Evolutionary conservation across 2,888 invertebrate genomes (phyloP), one percentile per base, ranked within the genome.

Genomic region (Perizoma affinitatum): DNA sequence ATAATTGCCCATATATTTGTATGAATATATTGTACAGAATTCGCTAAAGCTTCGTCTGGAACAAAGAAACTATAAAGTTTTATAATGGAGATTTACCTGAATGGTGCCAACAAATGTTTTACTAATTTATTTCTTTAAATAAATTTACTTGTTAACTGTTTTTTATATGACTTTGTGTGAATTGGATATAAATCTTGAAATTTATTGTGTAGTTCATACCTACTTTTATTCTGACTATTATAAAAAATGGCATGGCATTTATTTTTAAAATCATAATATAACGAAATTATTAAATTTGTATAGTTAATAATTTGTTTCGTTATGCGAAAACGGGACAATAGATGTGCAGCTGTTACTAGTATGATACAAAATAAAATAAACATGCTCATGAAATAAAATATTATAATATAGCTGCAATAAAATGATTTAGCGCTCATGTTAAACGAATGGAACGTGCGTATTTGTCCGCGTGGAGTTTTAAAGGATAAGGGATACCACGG

Each of bases 241-340:
- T 22, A 22, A 22, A 22, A n/a, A n/a, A n/a, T n/a, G n/a, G n/a
- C n/a, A n/a, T n/a, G n/a, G n/a, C n/a, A n/a, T n/a, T n/a, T n/a
- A n/a, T n/a, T n/a, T n/a, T n/a, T n/a, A n/a, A n/a, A n/a, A n/a
- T n/a, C n/a, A n/a, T 22, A 22, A 22, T 42, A 0, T 42, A n/a
- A 42, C 10, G 10, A 10, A 42, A 42, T 42, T 3, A n/a, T 22
- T 34, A 11, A 11, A 63, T 58, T 58, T 52, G 47, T 58, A 63
- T 58, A 51, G 50, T 42, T 54, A 62, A 62, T 61, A 54, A 0
- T 42, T 11, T 38, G 36, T 58, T 58, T 52, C 5, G 42, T 40
- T 36, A 38, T 54, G 44, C 10, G 52, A 34, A 59, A 33, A 55
- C 34, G 49, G 43, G 43, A 33, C 8, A 35, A 34, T 45, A 35